A percentile compares a stretch with the other conserved stretches of the same genome.
Evolutionary conservation across 1,140 invertebrate species (phyloP).

Genomic region (Halesus radiatus): DNA sequence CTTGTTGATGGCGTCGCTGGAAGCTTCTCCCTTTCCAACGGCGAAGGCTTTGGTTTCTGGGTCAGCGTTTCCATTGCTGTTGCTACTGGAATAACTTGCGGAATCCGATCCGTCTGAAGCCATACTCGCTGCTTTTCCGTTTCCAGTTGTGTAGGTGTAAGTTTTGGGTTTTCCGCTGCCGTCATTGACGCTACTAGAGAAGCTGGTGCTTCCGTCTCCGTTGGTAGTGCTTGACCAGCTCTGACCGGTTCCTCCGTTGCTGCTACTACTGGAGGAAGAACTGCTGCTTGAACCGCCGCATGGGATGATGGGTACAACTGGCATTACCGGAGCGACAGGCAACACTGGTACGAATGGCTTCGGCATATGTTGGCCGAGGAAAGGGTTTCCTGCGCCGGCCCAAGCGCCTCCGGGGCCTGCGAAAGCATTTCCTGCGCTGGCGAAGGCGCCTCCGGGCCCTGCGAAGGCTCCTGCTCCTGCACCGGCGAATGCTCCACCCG

Average conservation of each 20-base stretch:
- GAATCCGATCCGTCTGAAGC: constrained; percentile 18
- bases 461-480: not conserved
- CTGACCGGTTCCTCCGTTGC: not conserved
- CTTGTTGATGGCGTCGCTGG: constrained; percentile 40
- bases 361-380: not conserved
- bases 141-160: constrained; percentile 48
- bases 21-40: constrained; percentile 42
- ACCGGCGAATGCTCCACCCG: not conserved
- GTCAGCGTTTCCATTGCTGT: constrained; percentile 29
- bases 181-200: constrained; percentile 40
- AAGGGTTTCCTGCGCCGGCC: not conserved
- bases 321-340: not conserved
- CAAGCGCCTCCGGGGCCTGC: not conserved
- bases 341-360: not conserved
- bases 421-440: not conserved
- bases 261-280: constrained; percentile 16
- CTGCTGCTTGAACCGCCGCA: constrained; percentile 1
- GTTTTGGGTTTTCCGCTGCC: constrained; percentile 45
- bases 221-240: constrained; percentile 41
- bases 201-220: constrained; percentile 22
- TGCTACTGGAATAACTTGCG: not conserved
- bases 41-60: constrained; percentile 42
- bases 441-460: constrained; percentile 3
- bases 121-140: constrained; percentile 40
- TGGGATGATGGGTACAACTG: not conserved